A percentile compares a stretch with the other conserved stretches of the same genome.
These are phyloP conservation scores for Drosophila tristis DNA, from an alignment of 1,140 invertebrate genomes.

Conservation along the genomic window DNA sequence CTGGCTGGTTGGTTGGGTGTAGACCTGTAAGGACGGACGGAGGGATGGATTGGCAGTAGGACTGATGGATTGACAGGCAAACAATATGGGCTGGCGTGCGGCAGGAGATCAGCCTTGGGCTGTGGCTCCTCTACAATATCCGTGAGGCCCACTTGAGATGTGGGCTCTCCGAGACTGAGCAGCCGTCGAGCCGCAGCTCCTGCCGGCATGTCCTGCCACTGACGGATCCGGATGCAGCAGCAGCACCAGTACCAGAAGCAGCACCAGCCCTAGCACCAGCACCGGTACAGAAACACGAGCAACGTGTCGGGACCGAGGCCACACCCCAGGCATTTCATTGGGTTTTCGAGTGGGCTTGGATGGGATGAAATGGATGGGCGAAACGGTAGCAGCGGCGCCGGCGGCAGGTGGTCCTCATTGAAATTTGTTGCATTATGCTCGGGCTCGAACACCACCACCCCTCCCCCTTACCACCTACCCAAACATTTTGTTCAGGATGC, in stretches of 20 bases:
- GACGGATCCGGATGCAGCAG: conserved; percentile 62
- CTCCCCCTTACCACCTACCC: not conserved
- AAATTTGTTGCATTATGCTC: conserved; percentile 78
- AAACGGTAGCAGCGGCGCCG: conserved; percentile 7
- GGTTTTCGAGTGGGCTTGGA: conserved; percentile 29
- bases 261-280: not conserved
- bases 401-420: conserved; percentile 68
- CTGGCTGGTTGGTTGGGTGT: not conserved
- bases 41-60: conserved; percentile 44
- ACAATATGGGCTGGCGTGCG: conserved; percentile 27
- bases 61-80: conserved; percentile 44
- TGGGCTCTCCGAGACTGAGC: not conserved
- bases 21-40: not conserved
- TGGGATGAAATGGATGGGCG: not conserved
- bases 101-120: conserved; percentile 34
- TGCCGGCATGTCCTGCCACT: conserved; percentile 47
- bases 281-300: conserved; percentile 41
- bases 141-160: conserved; percentile 8
- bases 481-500: conserved; percentile 38
- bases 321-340: conserved; percentile 60
- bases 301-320: conserved; percentile 70
- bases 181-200: conserved; percentile 53
- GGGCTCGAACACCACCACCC: not conserved
- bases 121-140: conserved; percentile 28
- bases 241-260: not conserved